Conservation (phyloP, 2,888 invertebrate genomes). For the Theodoxus fluviatilis region DNA sequence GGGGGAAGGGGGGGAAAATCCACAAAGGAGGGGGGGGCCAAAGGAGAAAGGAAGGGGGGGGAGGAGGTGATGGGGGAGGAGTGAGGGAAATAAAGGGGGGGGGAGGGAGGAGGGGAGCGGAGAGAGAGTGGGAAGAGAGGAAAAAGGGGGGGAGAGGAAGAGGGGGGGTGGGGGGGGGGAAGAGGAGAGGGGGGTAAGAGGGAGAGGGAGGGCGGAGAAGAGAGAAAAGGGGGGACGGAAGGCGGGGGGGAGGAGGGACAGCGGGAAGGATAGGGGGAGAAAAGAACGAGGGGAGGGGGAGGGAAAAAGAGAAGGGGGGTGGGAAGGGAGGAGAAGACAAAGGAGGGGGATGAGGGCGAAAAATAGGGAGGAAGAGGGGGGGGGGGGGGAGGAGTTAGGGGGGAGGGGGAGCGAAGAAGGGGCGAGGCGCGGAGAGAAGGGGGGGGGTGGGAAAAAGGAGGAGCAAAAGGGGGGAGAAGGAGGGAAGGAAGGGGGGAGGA, state of each 20-base stretch:
- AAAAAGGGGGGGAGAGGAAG: not conserved
- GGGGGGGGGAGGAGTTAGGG: not conserved
- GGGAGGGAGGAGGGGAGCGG: not conserved
- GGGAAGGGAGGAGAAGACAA: not conserved
- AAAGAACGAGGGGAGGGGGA: not conserved
- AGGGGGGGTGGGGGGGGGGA: not conserved
- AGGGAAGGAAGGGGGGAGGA: not conserved
- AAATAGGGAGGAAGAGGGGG: not conserved
- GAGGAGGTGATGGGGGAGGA: not conserved
- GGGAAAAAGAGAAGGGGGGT: not conserved
- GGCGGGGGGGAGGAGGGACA: too few species aligned
- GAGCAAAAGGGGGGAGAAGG: not conserved
- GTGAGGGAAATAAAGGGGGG: not conserved
- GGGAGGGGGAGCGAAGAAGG: not conserved
- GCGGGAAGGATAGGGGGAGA: too few species aligned
- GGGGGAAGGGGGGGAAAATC: not conserved
- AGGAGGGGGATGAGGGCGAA: not conserved
- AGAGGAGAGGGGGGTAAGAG: not conserved
- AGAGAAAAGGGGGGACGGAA: too few species aligned
- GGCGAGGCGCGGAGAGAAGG: not conserved
- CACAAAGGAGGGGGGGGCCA: not conserved
- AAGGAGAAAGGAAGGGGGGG: not conserved
- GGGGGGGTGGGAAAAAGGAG: not conserved
- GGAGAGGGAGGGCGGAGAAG: too few species aligned
- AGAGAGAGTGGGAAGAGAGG: not conserved